Conservation (phyloP, 2,113 vertebrate species). For the Cryptomyrus ogoouensis region DNA sequence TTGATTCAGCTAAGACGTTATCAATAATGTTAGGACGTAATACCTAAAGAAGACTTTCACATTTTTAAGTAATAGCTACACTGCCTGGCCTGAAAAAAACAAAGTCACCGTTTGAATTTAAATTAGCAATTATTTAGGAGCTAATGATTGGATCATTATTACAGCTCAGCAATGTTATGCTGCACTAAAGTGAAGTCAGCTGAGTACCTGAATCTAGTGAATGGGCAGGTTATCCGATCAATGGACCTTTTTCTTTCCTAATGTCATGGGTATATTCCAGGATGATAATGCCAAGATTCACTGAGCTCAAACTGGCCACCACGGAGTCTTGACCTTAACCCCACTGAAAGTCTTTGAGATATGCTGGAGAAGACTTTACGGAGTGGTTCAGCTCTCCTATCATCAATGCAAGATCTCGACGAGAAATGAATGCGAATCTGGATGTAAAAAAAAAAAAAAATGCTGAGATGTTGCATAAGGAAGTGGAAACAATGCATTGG, state of each 20-base stretch:
- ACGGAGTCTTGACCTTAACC: not conserved
- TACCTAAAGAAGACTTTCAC: not conserved
- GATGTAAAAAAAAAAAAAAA: not conserved
- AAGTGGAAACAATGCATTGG: not conserved
- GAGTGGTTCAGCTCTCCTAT: no score
- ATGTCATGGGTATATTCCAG: not conserved
- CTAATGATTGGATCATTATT: not conserved
- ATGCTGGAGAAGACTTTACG: no score
- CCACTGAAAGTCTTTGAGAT: no score
- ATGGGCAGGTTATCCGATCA: not conserved
- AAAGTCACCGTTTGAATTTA: not conserved
- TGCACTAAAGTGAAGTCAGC: not conserved
- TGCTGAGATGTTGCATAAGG: not conserved
- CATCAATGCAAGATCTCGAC: no score
- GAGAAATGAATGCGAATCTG: not conserved
- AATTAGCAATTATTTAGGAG: not conserved
- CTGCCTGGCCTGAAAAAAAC: not conserved
- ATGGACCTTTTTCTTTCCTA: not conserved
- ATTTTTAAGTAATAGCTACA: not conserved
- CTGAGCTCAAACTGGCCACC: not conserved
- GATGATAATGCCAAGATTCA: not conserved
- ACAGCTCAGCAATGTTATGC: not conserved
- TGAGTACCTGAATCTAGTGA: not conserved
- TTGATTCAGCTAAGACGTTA: not conserved
- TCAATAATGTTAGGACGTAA: not conserved